These are phyloP conservation scores for Plodia interpunctella DNA, from an alignment of 1,140 invertebrate genomes.

Conservation along the genomic window DNA sequence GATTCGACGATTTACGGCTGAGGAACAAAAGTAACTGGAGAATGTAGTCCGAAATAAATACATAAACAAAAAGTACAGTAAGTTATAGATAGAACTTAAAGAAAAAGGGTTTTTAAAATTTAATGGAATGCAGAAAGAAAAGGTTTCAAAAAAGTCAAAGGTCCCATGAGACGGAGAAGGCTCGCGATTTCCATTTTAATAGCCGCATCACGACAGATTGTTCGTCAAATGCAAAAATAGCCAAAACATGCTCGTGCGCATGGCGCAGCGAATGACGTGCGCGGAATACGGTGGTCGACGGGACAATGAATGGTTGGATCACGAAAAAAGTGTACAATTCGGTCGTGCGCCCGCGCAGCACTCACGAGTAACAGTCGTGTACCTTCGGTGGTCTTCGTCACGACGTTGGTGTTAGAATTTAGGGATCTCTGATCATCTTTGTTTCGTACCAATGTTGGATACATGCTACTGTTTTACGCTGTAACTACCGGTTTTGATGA, in stretches of 20 bases:
- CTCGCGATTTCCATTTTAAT: neutral
- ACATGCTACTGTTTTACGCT: neutral
- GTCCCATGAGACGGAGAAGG: neutral
- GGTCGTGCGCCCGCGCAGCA: conserved; percentile 50
- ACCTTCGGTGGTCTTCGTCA: conserved; percentile 11
- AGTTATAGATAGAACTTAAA: no score
- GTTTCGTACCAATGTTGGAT: neutral
- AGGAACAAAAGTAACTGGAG: no score
- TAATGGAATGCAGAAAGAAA: no score
- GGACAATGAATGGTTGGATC: conserved; percentile 70
- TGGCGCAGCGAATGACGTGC: conserved; percentile 4
- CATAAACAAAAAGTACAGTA: no score
- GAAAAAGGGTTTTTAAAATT: no score
- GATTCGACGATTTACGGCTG: no score
- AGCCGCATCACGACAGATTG: neutral
- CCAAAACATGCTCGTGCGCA: conserved; percentile 14
- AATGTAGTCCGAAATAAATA: no score
- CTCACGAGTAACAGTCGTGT: conserved; percentile 70
- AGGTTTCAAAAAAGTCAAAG: no score
- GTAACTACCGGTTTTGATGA: neutral
- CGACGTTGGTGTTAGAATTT: neutral
- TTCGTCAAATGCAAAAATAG: neutral
- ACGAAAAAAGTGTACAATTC: conserved; percentile 73
- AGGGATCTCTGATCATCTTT: neutral
- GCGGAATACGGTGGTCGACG: conserved; percentile 23